Conservation (phyloP, 2,113 vertebrate genomes). For the Paralichthys olivaceus region DNA sequence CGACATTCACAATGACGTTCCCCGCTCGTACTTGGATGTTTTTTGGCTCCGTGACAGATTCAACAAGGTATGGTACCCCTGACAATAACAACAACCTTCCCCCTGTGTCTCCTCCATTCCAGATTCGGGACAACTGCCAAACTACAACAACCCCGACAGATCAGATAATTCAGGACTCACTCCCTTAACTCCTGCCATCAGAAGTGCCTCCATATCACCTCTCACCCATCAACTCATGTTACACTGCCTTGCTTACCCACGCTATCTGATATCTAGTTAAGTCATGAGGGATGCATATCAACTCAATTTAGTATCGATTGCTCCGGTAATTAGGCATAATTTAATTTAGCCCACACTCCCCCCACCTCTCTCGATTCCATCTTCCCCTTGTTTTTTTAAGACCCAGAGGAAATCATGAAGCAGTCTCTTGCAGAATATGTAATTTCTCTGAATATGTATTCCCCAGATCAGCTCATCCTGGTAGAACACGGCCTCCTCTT, state of each 20-base stretch:
- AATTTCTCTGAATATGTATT: constrained; percentile 60
- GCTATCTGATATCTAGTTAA: constrained; percentile 71
- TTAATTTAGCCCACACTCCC: constrained; percentile 60
- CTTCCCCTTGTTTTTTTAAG: constrained; percentile 40
- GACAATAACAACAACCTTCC: constrained; percentile 64
- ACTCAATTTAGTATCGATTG: constrained; percentile 76
- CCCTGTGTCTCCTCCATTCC: constrained; percentile 60
- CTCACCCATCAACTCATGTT: constrained; percentile 55
- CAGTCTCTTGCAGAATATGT: constrained; percentile 55
- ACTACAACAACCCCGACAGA: constrained; percentile 48
- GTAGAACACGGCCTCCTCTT: constrained; percentile 34
- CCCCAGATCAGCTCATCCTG: constrained; percentile 44
- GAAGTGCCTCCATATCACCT: constrained; percentile 62
- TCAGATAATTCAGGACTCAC: constrained; percentile 65
- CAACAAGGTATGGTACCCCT: constrained; percentile 57
- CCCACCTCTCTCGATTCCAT: constrained; percentile 35
- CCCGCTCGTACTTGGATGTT: constrained; percentile 34
- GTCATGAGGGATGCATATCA: constrained; percentile 72
- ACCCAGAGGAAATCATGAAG: constrained; percentile 70
- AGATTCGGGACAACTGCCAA: constrained; percentile 71
- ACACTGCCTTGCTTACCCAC: constrained; percentile 33
- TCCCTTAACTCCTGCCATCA: constrained; percentile 57
- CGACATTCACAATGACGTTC: constrained; percentile 60
- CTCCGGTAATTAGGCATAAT: constrained; percentile 74
- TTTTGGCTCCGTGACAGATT: constrained; percentile 65